phyloP scores from a whole-genome alignment of 2,113 vertebrate genomes.

The Xiphorhynchus elegans region DNA sequence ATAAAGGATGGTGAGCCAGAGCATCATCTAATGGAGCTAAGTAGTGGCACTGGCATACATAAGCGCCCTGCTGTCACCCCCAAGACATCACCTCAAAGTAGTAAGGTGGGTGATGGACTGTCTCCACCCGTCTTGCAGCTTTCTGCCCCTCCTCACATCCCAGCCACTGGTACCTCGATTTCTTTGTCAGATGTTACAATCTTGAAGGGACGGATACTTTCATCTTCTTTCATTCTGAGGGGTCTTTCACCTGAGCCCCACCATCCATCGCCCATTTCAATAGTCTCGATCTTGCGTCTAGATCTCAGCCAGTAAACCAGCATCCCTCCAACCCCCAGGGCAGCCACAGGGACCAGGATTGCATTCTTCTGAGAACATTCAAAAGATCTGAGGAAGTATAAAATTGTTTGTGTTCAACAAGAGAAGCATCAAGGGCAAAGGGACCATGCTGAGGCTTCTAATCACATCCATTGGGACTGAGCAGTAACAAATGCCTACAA shows the following conservation, averaged over 20 bases:
- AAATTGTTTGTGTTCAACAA: background rate
- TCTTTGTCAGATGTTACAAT: slow-evolving; percentile 16
- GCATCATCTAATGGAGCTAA: background rate
- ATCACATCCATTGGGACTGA: background rate
- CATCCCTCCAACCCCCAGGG: slow-evolving; percentile 73
- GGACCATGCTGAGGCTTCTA: background rate
- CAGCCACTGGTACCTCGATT: background rate
- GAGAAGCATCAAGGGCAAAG: background rate
- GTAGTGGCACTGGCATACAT: background rate
- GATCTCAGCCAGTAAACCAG: slow-evolving; percentile 73
- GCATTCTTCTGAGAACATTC: slow-evolving; percentile 50
- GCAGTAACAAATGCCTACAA: background rate
- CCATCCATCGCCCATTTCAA: slow-evolving; percentile 86
- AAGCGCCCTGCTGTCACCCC: background rate
- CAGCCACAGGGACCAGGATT: slow-evolving; percentile 61
- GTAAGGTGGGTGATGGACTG: background rate
- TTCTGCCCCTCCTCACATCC: background rate
- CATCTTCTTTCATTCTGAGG: background rate
- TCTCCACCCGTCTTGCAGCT: background rate
- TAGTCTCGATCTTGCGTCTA: slow-evolving; percentile 63
- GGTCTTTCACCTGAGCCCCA: slow-evolving; percentile 76
- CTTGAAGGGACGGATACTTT: slow-evolving; percentile 10
- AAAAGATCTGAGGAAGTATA: slow-evolving; percentile 37
- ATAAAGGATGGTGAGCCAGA: background rate
- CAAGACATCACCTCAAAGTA: background rate